These are phyloP conservation scores for Notarius lentiginosus DNA, from an alignment of 2,113 vertebrate genomes.

Conservation along the genomic window DNA sequence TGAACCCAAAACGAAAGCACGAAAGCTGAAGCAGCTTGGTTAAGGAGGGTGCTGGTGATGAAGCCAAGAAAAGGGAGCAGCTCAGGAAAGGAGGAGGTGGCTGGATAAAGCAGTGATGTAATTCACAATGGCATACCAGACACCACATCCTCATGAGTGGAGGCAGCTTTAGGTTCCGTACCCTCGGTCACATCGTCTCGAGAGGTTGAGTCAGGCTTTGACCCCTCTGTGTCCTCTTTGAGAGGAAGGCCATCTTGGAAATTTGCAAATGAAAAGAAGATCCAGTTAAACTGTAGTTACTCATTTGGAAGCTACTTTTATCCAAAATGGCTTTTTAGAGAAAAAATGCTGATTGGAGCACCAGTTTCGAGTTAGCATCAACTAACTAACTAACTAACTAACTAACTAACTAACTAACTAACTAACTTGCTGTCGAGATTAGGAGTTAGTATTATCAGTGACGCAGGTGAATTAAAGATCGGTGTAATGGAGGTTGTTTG, in stretches of 20 bases:
- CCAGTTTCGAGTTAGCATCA: background rate
- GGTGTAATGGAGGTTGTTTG: background rate
- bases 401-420: too few relatives aligned
- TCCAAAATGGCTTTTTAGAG: background rate
- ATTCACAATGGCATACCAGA: constrained; percentile 47
- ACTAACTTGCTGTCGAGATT: background rate
- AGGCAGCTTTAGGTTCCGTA: constrained; percentile 77
- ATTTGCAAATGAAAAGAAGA: constrained; percentile 15
- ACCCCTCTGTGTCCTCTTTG: constrained; percentile 58
- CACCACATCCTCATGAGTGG: constrained; percentile 76
- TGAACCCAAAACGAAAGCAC: background rate
- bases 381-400: background rate
- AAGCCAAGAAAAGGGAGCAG: constrained; percentile 15
- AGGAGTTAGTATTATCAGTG: background rate
- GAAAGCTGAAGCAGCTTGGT: constrained; percentile 25
- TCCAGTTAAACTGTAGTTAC: background rate
- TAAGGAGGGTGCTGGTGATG: constrained; percentile 2
- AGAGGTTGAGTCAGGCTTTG: constrained; percentile 19
- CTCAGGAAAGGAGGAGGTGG: background rate
- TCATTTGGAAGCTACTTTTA: background rate
- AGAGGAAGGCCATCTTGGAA: constrained; percentile 57
- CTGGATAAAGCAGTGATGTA: constrained; percentile 1
- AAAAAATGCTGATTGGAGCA: background rate
- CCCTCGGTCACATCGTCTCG: constrained; percentile 71
- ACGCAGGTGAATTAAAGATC: background rate